Evolutionary conservation across 2,888 invertebrate species (phyloP).

Genomic region (Andrena bucephala): DNA sequence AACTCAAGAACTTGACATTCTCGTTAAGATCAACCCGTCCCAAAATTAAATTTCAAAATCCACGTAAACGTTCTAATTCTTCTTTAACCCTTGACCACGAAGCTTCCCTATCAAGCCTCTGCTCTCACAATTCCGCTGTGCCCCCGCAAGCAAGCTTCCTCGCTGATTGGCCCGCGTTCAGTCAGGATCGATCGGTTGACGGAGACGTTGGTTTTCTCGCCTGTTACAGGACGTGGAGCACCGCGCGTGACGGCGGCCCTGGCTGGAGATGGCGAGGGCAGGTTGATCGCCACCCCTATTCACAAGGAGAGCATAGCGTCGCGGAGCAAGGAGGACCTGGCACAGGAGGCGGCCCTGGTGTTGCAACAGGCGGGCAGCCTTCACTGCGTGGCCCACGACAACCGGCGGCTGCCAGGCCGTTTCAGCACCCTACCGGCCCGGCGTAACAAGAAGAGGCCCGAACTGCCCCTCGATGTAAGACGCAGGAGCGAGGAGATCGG

Average conservation of each 20-base stretch:
- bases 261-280: conserved; percentile 85
- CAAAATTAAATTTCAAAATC: no score
- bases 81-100: no score
- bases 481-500: conserved; percentile 87
- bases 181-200: not conserved
- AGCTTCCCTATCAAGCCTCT: not conserved
- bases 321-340: conserved; percentile 90
- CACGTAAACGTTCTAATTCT: no score
- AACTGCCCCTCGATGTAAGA: conserved; percentile 77
- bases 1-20: no score
- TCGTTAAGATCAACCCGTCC: no score
- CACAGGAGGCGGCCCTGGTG: conserved; percentile 91
- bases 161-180: not conserved
- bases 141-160: not conserved
- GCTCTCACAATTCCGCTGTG: not conserved
- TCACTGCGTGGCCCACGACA: conserved; percentile 86
- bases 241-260: conserved; percentile 85
- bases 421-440: conserved; percentile 89
- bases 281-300: conserved; percentile 85
- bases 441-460: conserved; percentile 84
- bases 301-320: conserved; percentile 89
- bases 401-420: conserved; percentile 83
- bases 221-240: conserved; percentile 85
- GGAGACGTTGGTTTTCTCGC: conserved; percentile 17
- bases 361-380: conserved; percentile 91